phyloP scores from a whole-genome alignment of 1,140 invertebrate genomes.

The Penaeus indicus region DNA sequence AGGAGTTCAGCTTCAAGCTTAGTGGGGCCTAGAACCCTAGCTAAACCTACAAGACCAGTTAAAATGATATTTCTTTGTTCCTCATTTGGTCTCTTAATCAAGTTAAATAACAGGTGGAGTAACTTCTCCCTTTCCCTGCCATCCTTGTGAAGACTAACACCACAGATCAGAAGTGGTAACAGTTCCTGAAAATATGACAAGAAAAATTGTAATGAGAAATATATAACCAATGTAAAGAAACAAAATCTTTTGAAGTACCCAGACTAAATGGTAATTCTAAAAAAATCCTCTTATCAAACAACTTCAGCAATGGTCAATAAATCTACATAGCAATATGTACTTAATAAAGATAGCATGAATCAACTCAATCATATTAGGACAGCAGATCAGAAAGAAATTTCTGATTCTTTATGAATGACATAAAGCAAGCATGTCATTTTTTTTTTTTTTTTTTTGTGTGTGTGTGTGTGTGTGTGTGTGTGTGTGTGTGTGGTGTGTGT shows the following conservation, averaged over 20 bases:
- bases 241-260: background rate
- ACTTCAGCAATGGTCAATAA: no score
- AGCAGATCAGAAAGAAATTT: no score
- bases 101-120: constrained; percentile 80
- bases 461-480: no score
- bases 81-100: constrained; percentile 82
- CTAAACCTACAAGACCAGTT: constrained; percentile 77
- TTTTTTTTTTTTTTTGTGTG: no score
- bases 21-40: constrained; percentile 74
- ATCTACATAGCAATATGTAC: no score
- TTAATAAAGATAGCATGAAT: no score
- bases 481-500: no score
- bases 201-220: constrained; percentile 16
- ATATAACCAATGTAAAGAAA: background rate
- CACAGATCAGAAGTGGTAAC: constrained; percentile 79
- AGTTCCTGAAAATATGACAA: constrained; percentile 73
- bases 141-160: constrained; percentile 77
- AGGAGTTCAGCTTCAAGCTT: constrained; percentile 79
- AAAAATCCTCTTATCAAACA: no score
- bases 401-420: no score
- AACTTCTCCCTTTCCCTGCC: constrained; percentile 77
- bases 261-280: no score
- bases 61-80: constrained; percentile 80
- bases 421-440: no score
- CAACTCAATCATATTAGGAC: no score